Evolutionary conservation across 2,113 vertebrate species (phyloP).

Genomic region (Brevimyrus niger): DNA sequence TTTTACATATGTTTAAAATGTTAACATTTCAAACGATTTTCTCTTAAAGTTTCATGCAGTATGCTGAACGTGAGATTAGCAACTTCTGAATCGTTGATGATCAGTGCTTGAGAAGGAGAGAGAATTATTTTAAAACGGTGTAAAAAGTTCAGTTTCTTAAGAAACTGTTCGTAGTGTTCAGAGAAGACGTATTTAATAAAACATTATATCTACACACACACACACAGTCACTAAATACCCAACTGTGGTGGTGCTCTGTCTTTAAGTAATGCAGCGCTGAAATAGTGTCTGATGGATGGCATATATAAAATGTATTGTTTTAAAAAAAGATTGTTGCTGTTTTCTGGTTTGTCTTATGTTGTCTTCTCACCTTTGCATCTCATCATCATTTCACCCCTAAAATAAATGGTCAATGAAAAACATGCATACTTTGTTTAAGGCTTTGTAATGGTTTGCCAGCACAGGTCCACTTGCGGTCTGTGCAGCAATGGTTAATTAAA

Average conservation of each 20-base stretch:
- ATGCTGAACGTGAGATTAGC: neutral
- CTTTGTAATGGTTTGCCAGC: neutral
- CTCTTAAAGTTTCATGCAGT: neutral
- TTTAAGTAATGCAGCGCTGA: neutral
- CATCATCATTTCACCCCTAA: neutral
- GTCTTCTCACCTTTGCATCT: neutral
- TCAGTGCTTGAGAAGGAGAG: neutral
- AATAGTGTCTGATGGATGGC: neutral
- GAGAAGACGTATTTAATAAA: too few species aligned
- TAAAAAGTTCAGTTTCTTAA: neutral
- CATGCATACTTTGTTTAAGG: neutral
- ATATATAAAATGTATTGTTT: neutral
- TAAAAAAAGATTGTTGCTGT: neutral
- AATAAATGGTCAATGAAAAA: neutral
- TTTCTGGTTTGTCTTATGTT: neutral
- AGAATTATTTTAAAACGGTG: neutral
- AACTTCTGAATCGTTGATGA: neutral
- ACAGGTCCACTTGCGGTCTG: neutral
- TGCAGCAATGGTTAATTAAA: neutral
- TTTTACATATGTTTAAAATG: neutral
- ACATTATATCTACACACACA: too few species aligned
- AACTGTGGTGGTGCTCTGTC: neutral
- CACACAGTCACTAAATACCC: too few species aligned
- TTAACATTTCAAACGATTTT: neutral
- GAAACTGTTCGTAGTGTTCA: neutral